Evolutionary conservation across 2,113 vertebrate species (phyloP), one percentile per base, ranked within the genome.

Genomic region (Synodontis membranacea): DNA sequence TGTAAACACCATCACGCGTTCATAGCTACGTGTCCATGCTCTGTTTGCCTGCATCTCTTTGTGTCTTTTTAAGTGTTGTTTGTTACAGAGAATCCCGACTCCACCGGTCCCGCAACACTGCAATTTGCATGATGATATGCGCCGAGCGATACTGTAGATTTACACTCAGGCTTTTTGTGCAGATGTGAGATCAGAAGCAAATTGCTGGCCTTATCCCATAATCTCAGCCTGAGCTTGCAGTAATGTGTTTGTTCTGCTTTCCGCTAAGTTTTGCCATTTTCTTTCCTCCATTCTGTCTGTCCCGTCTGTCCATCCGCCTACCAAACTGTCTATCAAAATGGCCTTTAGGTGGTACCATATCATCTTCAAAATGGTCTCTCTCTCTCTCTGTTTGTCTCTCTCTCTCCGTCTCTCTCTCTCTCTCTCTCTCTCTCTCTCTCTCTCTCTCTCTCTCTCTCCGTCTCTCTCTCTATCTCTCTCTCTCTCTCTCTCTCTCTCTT

Each of bases 171-270:
- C 82, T 70, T 80, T 80, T 70, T 42, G 83, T 79, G 64, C 89
- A 70, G 84, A 70, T 84, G 87, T 86, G 84, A 81, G 88, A 80
- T 88, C 82, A 86, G 81, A 48, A 82, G 84, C 66, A 84, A 90
- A 90, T 89, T 81, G 86, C 80, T 60, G 54, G 34, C 62, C 87
- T 88, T 86, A 89, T 90, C 89, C 86, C 85, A 74, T 89, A 86
- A 90, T 89, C 88, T 90, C 81, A 66, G 86, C 56, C 86, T 84
- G 34, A 58, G 84, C 84, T 72, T 50, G 52, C 50, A 58, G 64
- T 89, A 86, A 86, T 82, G 84, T 86, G 81, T 89, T 85, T 89
- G 86, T 89, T 89, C 85, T 78, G 83, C 83, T 85, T 80, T 76
- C 19, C 46, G 83, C 31, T 50, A 56, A 84, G 75, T 84, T 60